Evolutionary conservation across 2,113 vertebrate genomes (phyloP), one percentile per base, ranked within the genome.

Genomic region (Ptyas mucosa): DNA sequence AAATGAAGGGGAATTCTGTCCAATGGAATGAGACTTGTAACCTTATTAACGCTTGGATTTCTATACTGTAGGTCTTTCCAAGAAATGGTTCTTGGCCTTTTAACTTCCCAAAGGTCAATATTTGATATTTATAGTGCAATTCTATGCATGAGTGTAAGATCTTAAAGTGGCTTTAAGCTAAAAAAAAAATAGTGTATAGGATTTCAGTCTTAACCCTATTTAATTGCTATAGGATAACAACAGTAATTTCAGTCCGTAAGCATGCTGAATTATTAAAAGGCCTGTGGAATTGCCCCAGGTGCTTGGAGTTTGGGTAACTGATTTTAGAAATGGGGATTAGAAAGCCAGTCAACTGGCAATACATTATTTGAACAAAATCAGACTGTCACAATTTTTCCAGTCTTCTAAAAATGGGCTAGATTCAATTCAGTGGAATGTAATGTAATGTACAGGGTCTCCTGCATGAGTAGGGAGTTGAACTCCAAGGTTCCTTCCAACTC

Each of bases 1-100:
- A 75, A 75, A 75, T 75, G 69, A 39, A 81, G 34, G 34, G 69
- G 34, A 81, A 81, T 81, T 39, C n/a, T 20, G 20, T 39, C 14
- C n/a, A 81, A 39, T 39, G 5, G 34, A 15, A 81, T 34, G 15
- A 39, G 69, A 39, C 15, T 18, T 18, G n/a, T 81, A 39, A 39
- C n/a, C n/a, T 34, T 75, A 61, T 61, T 61, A 64, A 64, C 0
- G 0, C 55, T 57, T 95, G 93, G 88, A 91, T 81, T n/a, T 92
- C 91, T 46, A 46, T 46, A 46, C 43, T 46, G 88, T 61, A 90
- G 23, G 10, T 24, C 90, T 92, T 91, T 96, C 94, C 53, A 53
- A 94, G 26, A 64, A 5, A 64, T 29, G 58, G 8, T 26, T 64
- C 61, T n/a, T 51, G 39, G 54, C 29, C 51, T 91, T 91, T 91